Base-by-base conservation (phyloP, 2,797 vertebrate genomes). In the Gephyroberyx darwinii region DNA sequence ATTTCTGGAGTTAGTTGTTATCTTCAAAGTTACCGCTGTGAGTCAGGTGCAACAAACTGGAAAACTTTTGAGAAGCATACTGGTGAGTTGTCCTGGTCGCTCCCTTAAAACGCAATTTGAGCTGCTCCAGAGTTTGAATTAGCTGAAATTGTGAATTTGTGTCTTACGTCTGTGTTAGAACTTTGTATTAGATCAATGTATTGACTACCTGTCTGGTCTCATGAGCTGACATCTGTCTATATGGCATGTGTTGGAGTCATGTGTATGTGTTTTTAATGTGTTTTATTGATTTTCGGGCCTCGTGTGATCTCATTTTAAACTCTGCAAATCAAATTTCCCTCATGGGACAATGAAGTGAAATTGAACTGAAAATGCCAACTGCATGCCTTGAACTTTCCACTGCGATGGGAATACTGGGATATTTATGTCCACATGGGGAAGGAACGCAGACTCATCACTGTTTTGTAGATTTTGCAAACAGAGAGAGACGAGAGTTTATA, bases 11-110 rank as follows among this genome's bases (percentile, higher is more conserved):
- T 62, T 35, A 13, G 0, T 26, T 19, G 60, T 65, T 30, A 68
- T 45, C 72, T 1, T 7, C 4, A n/a, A 35, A 66, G 72, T 75
- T 65, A 39, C 43, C 3, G 6, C 47, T 39, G 37, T 39, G 37
- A 10, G 72, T 22, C 58, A 53, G 31, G 59, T 58, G 64, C 2
- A 33, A 72, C 37, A 54, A 66, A 14, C 69, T 16, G n/a, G 56
- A 65, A 65, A 77, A 75, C 68, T 66, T 81, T 66, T 43, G 64
- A 61, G 55, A 76, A 78, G 62, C 82, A 79, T 80, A 84, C 26
- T 26, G 26, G 26, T 2, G 2, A 37, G 13, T 35, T 57, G 9
- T 19, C 33, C 17, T 10, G 8, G 8, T 5, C 10, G 31, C 12
- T 17, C 1, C 1, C 9, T 52, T 52, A 26, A 16, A 85, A 76